Base-by-base conservation (phyloP, 2,113 vertebrate genomes). In the Danionella cerebrum region DNA sequence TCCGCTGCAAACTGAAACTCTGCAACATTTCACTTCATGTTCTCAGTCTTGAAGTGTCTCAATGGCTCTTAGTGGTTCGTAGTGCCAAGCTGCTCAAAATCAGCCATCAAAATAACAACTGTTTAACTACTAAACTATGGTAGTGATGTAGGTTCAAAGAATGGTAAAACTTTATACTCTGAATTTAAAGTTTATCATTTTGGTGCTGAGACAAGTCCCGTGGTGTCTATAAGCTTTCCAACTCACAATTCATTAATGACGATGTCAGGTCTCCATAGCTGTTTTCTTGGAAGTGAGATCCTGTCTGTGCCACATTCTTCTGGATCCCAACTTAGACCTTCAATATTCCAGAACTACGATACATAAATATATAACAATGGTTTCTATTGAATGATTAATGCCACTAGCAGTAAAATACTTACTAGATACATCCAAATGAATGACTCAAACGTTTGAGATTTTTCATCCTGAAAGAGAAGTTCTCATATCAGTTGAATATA, bases 211-310 rank as follows among this genome's bases (percentile, higher is more conserved):
- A 14, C 13, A 41, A 14, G n/a, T n/a, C n/a, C n/a, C n/a, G n/a
- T n/a, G n/a, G n/a, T n/a, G n/a, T n/a, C n/a, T n/a, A n/a, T n/a
- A 41, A 41, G 4, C 29, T 7, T 60, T 25, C 14, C 3, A 41
- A 85, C 86, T 85, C 45, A 88, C 86, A 88, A 85, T 76, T 88
- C 85, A 59, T 82, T 83, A 47, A 89, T 89, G 1, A 86, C 80
- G 44, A 89, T 70, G 76, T 89, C 86, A 29, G 87, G 86, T 22
- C 70, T 39, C 87, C 86, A 89, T 18, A 89, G 78, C 1, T 67
- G 70, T 0, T 55, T 2, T 41, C 78, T 79, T 27, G 86, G 85
- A 9, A 89, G 75, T 41, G 80, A 44, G n/a, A 89, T 79, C 36
- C 11, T 41, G 1, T 36, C 0, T 0, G 69, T 47, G 5, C 84